Conservation (phyloP, 2,888 invertebrate species). For the Phytoseiulus persimilis region DNA sequence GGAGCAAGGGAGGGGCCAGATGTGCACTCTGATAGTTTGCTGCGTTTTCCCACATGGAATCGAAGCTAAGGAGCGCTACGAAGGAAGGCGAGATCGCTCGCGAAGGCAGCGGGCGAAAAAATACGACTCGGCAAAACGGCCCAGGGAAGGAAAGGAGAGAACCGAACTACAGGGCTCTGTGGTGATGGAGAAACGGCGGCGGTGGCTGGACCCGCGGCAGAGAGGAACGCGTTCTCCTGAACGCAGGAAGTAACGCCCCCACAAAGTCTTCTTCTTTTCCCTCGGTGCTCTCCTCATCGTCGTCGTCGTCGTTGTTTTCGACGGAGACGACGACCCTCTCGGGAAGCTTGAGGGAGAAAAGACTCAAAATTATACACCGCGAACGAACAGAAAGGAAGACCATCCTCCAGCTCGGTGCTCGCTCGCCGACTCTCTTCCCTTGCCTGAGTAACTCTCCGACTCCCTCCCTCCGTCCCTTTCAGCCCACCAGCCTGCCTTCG, state of each 20-base stretch:
- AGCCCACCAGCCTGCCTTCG: neutral
- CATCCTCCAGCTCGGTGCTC: neutral
- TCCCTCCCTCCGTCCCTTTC: neutral
- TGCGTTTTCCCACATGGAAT: too few relatives aligned
- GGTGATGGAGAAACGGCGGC: neutral
- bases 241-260: neutral
- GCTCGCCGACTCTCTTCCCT: neutral
- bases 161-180: neutral
- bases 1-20: too few relatives aligned
- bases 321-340: neutral
- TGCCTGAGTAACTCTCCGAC: neutral
- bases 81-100: too few relatives aligned
- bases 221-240: slow-evolving; percentile 5
- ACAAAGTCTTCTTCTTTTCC: neutral
- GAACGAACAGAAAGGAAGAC: neutral
- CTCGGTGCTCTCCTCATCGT: neutral
- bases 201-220: neutral
- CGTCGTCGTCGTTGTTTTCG: neutral
- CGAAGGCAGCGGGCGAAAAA: neutral
- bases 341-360: neutral
- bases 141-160: neutral
- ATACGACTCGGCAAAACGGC: neutral
- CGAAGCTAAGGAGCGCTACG: too few relatives aligned
- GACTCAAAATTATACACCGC: neutral
- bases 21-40: too few relatives aligned